These are phyloP conservation scores for Hetaerina titia DNA, from an alignment of 2,888 invertebrate species.

Conservation along the genomic window DNA sequence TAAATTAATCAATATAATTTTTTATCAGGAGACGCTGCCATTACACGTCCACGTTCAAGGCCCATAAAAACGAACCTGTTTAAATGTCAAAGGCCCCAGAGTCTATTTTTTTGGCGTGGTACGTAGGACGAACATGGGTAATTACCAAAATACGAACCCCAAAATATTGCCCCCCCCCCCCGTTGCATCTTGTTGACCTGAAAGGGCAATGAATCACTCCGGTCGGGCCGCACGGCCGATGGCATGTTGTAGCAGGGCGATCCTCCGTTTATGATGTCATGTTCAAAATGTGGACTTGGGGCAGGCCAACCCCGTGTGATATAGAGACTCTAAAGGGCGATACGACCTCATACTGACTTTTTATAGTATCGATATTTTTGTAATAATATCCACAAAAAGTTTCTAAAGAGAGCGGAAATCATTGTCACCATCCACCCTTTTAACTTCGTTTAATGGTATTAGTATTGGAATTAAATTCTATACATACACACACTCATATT, in stretches of 20 bases:
- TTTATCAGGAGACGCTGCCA: no score
- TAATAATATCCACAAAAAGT: no score
- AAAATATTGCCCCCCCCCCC: not conserved
- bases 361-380: no score
- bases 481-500: no score
- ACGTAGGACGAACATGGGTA: not conserved
- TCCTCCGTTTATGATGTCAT: slow-evolving; percentile 8
- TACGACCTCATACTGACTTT: not conserved
- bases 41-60: not conserved
- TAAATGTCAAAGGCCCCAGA: not conserved
- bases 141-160: not conserved
- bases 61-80: not conserved
- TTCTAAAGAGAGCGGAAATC: no score
- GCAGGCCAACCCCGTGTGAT: not conserved
- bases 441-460: no score
- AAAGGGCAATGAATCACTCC: not conserved
- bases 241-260: not conserved
- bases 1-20: no score
- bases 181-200: not conserved
- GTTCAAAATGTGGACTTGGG: not conserved
- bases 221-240: not conserved
- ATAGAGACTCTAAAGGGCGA: not conserved
- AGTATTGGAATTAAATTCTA: no score
- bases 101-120: not conserved
- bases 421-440: no score